Evolutionary conservation across 2,888 invertebrate species (phyloP).

Genomic region (Drosophila borealis): DNA sequence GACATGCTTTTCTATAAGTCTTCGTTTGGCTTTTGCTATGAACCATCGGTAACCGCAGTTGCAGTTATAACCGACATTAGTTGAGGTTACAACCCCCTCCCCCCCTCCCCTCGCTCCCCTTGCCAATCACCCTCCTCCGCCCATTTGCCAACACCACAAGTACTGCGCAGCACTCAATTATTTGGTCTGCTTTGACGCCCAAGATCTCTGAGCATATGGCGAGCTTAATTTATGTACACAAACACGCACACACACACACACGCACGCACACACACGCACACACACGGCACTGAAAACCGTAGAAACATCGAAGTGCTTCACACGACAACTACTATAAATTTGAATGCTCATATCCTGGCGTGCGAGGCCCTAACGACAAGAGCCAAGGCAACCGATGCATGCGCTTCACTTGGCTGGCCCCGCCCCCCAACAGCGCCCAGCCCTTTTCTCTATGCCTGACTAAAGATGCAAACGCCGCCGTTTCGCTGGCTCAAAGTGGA

Average conservation of each 20-base stretch:
- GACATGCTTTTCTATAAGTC: not conserved
- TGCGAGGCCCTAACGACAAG: not conserved
- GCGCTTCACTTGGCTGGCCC: constrained; percentile 3
- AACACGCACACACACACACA: too few relatives aligned
- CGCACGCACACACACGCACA: not conserved
- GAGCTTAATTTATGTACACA: constrained; percentile 71
- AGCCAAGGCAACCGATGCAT: constrained; percentile 31
- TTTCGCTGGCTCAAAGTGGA: constrained; percentile 68
- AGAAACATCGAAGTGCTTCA: constrained; percentile 44
- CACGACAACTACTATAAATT: constrained; percentile 67
- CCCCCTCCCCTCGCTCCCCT: not conserved
- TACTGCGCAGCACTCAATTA: constrained; percentile 38
- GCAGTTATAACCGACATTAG: constrained; percentile 18
- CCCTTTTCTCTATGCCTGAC: constrained; percentile 40
- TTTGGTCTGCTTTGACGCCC: constrained; percentile 45
- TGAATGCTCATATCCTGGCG: constrained; percentile 73
- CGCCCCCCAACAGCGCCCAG: not conserved
- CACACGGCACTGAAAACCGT: not conserved
- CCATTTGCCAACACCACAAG: constrained; percentile 3
- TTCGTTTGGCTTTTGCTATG: not conserved
- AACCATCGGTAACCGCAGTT: constrained; percentile 13
- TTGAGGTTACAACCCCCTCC: not conserved
- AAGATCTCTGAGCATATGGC: constrained; percentile 2
- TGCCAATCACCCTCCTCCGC: not conserved
- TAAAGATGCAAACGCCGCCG: constrained; percentile 63